Conservation (phyloP, 2,113 vertebrate genomes). For the Trichechus manatus region DNA sequence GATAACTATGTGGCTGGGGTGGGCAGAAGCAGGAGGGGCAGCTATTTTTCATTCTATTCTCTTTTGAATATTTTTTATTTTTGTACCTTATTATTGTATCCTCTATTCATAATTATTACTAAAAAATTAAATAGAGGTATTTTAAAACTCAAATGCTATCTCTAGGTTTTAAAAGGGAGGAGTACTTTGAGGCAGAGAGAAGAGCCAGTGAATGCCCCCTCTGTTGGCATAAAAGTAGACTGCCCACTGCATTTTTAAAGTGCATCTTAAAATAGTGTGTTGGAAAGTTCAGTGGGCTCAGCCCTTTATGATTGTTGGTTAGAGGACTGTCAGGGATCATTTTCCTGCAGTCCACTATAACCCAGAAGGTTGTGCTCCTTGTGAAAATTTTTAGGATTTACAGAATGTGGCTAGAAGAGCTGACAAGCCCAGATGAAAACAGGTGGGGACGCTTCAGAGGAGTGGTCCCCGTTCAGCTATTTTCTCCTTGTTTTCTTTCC, state of each 20-base stretch:
- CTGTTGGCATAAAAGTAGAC: neutral
- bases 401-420: neutral
- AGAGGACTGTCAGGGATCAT: neutral
- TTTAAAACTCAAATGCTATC: neutral
- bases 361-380: constrained; percentile 30
- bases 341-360: neutral
- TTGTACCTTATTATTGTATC: constrained; percentile 22
- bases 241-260: neutral
- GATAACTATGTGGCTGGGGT: neutral
- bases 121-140: neutral
- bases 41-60: constrained; percentile 28
- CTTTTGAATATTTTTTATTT: constrained; percentile 13
- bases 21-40: neutral
- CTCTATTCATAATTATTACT: constrained; percentile 8
- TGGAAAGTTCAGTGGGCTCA: neutral
- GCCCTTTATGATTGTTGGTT: constrained; percentile 31
- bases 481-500: neutral
- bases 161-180: constrained; percentile 30
- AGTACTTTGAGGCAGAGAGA: neutral
- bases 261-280: constrained; percentile 68
- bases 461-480: too few species aligned
- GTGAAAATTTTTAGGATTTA: neutral
- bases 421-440: neutral
- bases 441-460: neutral
- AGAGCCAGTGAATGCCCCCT: constrained; percentile 42